These are phyloP conservation scores for Eublepharis macularius DNA, from an alignment of 2,113 vertebrate species.

Conservation along the genomic window DNA sequence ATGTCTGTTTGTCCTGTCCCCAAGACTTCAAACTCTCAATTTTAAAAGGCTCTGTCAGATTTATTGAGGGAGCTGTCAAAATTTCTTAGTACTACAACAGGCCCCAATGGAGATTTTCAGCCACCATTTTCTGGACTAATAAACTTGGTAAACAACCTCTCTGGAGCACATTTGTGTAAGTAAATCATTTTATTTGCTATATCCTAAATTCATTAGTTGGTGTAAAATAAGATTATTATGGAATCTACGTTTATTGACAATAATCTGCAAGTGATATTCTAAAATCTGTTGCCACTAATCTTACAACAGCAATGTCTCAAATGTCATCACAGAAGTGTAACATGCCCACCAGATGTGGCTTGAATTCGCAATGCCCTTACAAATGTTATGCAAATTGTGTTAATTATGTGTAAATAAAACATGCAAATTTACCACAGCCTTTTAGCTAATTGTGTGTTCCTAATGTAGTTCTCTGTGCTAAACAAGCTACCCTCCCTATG, in stretches of 20 bases:
- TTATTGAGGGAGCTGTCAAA: not conserved
- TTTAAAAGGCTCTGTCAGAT: not conserved
- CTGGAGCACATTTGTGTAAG: not conserved
- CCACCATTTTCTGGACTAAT: not conserved
- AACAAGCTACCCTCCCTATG: not conserved
- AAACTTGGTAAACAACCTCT: not conserved
- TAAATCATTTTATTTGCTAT: not conserved
- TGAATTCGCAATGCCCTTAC: constrained; percentile 15
- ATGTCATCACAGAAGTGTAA: constrained; percentile 6
- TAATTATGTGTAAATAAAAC: constrained; percentile 33
- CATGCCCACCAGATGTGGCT: constrained; percentile 17
- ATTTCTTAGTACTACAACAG: not conserved
- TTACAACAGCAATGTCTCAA: not conserved
- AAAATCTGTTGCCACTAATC: not conserved
- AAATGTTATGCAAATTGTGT: constrained; percentile 28
- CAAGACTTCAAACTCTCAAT: not conserved
- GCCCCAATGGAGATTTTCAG: not conserved
- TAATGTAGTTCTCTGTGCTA: constrained; percentile 8
- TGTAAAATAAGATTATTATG: not conserved
- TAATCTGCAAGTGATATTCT: not conserved
- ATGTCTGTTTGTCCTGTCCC: not conserved
- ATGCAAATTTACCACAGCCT: constrained; percentile 24
- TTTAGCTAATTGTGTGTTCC: constrained; percentile 25
- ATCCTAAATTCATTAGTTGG: not conserved
- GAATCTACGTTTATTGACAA: not conserved